Evolutionary conservation across 2,888 invertebrate species (phyloP).

Genomic region (Troides helena): DNA sequence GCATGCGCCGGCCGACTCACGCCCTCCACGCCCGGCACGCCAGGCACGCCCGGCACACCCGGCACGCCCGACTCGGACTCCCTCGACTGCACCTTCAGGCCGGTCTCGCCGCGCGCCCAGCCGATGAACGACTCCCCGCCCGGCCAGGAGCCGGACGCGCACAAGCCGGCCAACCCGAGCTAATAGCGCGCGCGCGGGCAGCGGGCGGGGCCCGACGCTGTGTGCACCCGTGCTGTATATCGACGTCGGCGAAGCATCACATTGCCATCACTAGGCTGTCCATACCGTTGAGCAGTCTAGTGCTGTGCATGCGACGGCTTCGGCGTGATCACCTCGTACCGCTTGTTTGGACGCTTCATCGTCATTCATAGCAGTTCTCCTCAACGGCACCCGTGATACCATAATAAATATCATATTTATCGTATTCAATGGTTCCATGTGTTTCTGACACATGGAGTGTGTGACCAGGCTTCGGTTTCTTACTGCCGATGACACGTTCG

Average conservation of each 20-base stretch:
- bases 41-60: slow-evolving; percentile 73
- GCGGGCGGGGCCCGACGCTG: neutral
- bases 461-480: too few species aligned
- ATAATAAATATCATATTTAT: too few species aligned
- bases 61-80: slow-evolving; percentile 75
- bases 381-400: too few species aligned
- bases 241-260: too few species aligned
- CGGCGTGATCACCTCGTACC: too few species aligned
- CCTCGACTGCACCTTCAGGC: slow-evolving; percentile 73
- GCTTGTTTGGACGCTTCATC: too few species aligned
- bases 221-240: too few species aligned
- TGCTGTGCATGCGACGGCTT: neutral
- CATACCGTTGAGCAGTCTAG: neutral
- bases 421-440: too few species aligned
- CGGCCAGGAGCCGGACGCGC: slow-evolving; percentile 51
- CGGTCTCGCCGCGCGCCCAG: slow-evolving; percentile 68
- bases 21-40: slow-evolving; percentile 68
- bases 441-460: too few species aligned
- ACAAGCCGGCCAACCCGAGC: slow-evolving; percentile 68
- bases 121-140: slow-evolving; percentile 57
- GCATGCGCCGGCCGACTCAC: slow-evolving; percentile 65
- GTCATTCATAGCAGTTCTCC: too few species aligned
- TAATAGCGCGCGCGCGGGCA: slow-evolving; percentile 50
- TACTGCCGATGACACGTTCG: too few species aligned
- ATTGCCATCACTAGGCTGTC: too few species aligned